Percentiles rank a stretch among this genome's conserved stretches.
These are phyloP conservation scores for Perca schrenkii DNA, from an alignment of 2,113 vertebrate genomes.

Conservation along the genomic window DNA sequence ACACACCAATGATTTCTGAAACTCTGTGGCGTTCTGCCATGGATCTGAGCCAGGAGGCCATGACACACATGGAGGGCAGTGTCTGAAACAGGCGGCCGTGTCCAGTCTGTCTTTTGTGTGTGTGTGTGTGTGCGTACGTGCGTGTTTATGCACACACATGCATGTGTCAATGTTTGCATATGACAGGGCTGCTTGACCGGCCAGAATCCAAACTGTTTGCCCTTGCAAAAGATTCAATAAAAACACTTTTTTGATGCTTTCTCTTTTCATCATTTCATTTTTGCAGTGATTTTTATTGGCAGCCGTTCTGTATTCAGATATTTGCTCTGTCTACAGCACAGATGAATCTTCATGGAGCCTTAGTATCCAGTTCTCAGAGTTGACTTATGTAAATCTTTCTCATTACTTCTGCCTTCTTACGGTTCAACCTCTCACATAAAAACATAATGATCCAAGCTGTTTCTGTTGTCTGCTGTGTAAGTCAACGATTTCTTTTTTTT, in stretches of 20 bases:
- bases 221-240: constrained; percentile 56
- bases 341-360: constrained; percentile 44
- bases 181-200: constrained; percentile 63
- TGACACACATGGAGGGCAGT: constrained; percentile 74
- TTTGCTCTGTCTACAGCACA: constrained; percentile 42
- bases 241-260: constrained; percentile 35
- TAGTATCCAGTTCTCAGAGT: constrained; percentile 49
- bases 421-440: constrained; percentile 63
- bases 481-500: constrained; percentile 50
- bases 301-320: constrained; percentile 45
- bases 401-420: constrained; percentile 60
- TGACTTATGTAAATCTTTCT: constrained; percentile 68
- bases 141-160: constrained; percentile 32
- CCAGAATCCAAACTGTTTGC: constrained; percentile 55
- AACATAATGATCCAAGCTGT: constrained; percentile 73
- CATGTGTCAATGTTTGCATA: constrained; percentile 57
- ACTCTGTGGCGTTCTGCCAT: constrained; percentile 64
- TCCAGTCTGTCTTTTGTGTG: constrained; percentile 71
- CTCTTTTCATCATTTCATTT: neutral
- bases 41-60: constrained; percentile 69
- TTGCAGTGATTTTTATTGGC: constrained; percentile 42
- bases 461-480: constrained; percentile 71
- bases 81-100: constrained; percentile 72
- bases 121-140: neutral
- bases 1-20: constrained; percentile 20